phyloP scores from a whole-genome alignment of 2,888 invertebrate species.

The Cosmopolites sordidus region DNA sequence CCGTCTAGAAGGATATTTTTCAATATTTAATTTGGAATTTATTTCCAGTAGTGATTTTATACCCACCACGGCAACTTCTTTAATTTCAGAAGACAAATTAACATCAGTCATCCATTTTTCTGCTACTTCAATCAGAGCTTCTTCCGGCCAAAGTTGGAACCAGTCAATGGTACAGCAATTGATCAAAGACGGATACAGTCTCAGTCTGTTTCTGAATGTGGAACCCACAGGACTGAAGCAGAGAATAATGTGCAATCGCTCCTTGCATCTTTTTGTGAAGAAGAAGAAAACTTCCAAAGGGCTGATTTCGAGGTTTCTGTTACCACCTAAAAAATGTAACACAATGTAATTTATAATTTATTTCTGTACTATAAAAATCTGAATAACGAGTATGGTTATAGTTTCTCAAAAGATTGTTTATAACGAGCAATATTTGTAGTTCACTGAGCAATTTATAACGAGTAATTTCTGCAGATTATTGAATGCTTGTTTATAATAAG shows the following conservation, averaged over 20 bases:
- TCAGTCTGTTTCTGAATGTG: constrained; percentile 68
- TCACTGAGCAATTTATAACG: no score
- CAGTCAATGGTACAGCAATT: constrained; percentile 89
- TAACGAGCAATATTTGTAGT: no score
- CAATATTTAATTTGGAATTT: not conserved
- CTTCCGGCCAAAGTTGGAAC: constrained; percentile 87
- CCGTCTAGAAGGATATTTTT: constrained; percentile 42
- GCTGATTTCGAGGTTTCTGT: constrained; percentile 77
- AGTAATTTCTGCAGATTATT: no score
- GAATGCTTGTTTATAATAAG: no score
- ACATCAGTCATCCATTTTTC: constrained; percentile 70
- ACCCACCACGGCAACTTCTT: constrained; percentile 21
- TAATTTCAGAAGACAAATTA: constrained; percentile 59
- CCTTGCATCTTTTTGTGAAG: constrained; percentile 74
- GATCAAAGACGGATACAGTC: constrained; percentile 78
- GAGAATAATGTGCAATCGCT: constrained; percentile 75
- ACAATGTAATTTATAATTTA: not conserved
- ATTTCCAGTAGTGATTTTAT: not conserved
- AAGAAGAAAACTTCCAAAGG: constrained; percentile 67
- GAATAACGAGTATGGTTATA: not conserved
- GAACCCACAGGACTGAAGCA: constrained; percentile 85
- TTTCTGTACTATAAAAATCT: not conserved
- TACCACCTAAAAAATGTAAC: constrained; percentile 50
- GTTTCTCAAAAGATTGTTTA: no score
- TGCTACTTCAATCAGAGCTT: constrained; percentile 80